Evolutionary conservation across 2,113 vertebrate species (phyloP).

Genomic region (Dermatemys mawii): DNA sequence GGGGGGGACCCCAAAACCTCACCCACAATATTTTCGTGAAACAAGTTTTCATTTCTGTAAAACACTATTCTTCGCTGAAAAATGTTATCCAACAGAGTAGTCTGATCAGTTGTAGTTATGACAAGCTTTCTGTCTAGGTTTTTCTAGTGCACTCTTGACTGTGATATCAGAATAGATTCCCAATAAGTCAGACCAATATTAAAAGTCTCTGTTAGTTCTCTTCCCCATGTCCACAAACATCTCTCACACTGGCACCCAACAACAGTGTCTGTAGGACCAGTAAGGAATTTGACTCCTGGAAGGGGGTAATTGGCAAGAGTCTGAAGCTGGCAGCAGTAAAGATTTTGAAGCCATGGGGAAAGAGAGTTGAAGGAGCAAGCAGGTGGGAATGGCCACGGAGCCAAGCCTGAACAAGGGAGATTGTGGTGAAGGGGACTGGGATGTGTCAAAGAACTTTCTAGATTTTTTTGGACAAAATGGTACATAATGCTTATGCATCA

Average conservation of each 20-base stretch:
- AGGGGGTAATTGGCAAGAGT: not conserved
- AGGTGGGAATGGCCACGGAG: not conserved
- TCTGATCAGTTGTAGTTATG: not conserved
- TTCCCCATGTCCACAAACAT: not conserved
- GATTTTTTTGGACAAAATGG: not conserved
- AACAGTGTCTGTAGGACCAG: not conserved
- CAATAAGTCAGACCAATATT: not conserved
- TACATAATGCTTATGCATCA: not conserved
- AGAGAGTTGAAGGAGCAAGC: not conserved
- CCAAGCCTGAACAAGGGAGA: not conserved
- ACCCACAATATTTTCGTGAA: not conserved
- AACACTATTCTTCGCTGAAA: not conserved
- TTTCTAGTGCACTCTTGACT: not conserved
- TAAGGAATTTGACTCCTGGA: not conserved
- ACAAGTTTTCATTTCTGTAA: not conserved
- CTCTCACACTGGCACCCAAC: not conserved
- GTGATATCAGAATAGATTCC: not conserved
- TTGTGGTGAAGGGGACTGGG: not conserved
- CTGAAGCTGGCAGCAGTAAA: not conserved
- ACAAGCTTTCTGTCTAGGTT: not conserved
- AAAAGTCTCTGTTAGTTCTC: not conserved
- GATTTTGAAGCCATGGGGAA: not conserved
- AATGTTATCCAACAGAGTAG: not conserved
- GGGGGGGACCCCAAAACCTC: not conserved
- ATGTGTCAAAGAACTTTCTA: not conserved